phyloP scores from a whole-genome alignment of 2,888 invertebrate genomes.

The Meandrusa payeni region DNA sequence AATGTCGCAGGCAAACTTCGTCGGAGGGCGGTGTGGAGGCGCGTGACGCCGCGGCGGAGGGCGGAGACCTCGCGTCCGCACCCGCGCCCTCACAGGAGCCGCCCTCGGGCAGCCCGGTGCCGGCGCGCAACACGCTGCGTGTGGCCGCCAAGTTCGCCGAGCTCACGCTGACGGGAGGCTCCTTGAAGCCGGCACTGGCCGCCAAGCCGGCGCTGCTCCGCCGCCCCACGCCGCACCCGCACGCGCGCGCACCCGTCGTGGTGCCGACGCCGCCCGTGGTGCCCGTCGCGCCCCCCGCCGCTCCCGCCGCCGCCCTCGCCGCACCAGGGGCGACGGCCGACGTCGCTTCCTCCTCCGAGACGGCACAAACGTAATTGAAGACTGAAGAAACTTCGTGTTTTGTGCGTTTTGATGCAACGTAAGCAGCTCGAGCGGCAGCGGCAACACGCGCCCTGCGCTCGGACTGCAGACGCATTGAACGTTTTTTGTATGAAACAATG shows the following conservation, averaged over 20 bases:
- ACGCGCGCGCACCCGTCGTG: conserved; percentile 6
- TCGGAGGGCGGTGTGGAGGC: conserved; percentile 31
- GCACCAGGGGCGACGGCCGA: conserved; percentile 1
- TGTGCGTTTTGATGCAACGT: no score
- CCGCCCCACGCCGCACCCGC: conserved; percentile 18
- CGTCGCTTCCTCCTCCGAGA: no score
- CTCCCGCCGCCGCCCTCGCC: background rate
- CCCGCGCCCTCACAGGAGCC: conserved; percentile 9
- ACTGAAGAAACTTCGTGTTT: no score
- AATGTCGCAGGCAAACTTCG: conserved; percentile 26
- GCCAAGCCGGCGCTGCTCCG: conserved; percentile 90
- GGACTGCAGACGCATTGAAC: no score
- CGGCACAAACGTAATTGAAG: no score
- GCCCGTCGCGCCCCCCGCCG: conserved; percentile 4
- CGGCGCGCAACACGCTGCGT: conserved; percentile 82
- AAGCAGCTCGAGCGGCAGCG: no score
- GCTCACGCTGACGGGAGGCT: conserved; percentile 82
- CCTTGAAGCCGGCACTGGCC: conserved; percentile 87
- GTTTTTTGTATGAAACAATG: no score
- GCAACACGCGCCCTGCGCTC: no score
- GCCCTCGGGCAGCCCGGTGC: conserved; percentile 73
- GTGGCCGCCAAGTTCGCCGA: conserved; percentile 84
- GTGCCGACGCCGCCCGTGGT: conserved; percentile 13
- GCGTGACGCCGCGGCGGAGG: conserved; percentile 16
- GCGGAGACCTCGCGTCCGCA: background rate